Percentiles rank a stretch among this genome's conserved stretches.
Evolutionary conservation across 2,113 vertebrate genomes (phyloP).

Genomic region (Psammodynastes pulverulentus): DNA sequence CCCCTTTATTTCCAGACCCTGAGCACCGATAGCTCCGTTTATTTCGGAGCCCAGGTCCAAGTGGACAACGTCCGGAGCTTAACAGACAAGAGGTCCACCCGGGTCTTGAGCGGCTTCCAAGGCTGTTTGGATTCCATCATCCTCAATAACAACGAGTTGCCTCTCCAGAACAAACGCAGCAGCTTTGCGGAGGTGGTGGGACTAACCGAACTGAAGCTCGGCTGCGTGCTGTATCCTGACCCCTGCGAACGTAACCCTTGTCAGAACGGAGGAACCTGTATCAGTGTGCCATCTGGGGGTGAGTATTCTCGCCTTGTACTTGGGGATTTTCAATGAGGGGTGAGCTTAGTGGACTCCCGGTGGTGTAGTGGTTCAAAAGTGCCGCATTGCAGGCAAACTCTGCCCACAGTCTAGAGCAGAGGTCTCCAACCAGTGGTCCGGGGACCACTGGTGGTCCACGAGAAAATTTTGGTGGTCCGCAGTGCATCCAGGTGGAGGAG

Average conservation of each 20-base stretch:
- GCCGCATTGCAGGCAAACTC: not conserved
- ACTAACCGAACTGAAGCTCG: constrained; percentile 89
- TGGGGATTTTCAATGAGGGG: not conserved
- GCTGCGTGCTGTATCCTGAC: constrained; percentile 90
- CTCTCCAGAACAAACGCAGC: constrained; percentile 92
- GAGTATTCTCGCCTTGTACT: constrained; percentile 49
- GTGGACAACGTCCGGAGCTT: constrained; percentile 79
- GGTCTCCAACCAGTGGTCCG: too few relatives aligned
- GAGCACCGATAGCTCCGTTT: constrained; percentile 80
- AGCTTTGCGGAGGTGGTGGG: constrained; percentile 91
- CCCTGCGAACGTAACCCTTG: constrained; percentile 86
- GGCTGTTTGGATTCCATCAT: constrained; percentile 92
- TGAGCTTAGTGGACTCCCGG: accelerated
- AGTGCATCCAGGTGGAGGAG: too few relatives aligned
- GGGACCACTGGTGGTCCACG: too few relatives aligned
- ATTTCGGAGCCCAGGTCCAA: constrained; percentile 92
- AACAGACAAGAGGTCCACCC: constrained; percentile 76
- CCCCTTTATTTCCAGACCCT: constrained; percentile 77
- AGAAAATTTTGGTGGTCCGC: too few relatives aligned
- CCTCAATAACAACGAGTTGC: constrained; percentile 88
- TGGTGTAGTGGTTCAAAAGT: not conserved
- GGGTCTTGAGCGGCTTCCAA: constrained; percentile 87
- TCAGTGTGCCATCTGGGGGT: constrained; percentile 87
- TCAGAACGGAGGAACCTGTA: constrained; percentile 87
- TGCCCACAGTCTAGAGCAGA: not conserved